Evolutionary conservation across 1,140 invertebrate species (phyloP), one percentile per base, ranked within the genome.

Genomic region (Papilio machaon): DNA sequence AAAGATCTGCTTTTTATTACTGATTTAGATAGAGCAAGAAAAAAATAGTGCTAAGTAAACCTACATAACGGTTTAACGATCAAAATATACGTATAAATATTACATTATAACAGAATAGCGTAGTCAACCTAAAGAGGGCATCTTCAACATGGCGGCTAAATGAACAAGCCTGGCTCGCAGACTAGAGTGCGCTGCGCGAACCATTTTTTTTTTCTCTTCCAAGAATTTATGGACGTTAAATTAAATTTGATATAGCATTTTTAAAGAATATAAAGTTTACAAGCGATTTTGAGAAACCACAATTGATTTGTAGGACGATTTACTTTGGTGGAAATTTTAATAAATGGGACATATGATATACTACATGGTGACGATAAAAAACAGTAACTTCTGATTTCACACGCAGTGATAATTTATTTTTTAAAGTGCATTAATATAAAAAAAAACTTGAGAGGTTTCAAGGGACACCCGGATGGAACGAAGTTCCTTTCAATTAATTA

Each of bases 81-180:
- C 13, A 2, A 30, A 64, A 2, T 67, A 13, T 67, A 67, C 23
- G 30, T 35, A 67, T 19, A 60, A 60, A 60, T 19, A 60, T 23
- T 13, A 17, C n/a, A 2, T 30, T 30, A 54, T 17, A 54, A 54
- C 13, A 67, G 64, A 35, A 30, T 67, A 67, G 64, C 64, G 58
- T 19, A 19, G 30, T 67, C 10, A 67, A 67, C 64, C 23, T 67
- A 30, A 67, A 67, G 64, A 67, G 64, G 23, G 64, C 60, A 64
- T 67, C 64, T 67, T 67, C 64, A 67, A 67, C 64, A 67, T 67
- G 64, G 64, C 64, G 11, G 23, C 64, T 67, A 67, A 67, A 67
- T 67, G 64, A 67, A 67, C 64, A 30, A 67, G 64, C 30, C 30
- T 35, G 11, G 30, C 30, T 30, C 64, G 38, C 38, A 13, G 23